Conservation (phyloP, 1,140 invertebrate species). For the Pseudomyrmex sp. region DNA sequence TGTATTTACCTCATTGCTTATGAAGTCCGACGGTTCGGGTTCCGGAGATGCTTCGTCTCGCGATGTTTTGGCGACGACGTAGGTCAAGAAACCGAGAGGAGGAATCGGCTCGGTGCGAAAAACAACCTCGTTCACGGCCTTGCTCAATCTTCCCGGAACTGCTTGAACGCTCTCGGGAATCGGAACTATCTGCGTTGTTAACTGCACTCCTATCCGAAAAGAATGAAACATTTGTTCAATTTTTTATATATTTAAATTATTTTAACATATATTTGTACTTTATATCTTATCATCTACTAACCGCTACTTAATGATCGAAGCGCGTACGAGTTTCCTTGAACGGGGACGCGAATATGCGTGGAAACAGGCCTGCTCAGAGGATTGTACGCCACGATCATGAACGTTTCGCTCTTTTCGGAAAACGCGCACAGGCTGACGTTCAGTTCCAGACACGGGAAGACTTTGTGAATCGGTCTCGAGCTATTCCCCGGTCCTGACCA, state of each 20-base stretch:
- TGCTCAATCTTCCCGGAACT: slow-evolving; percentile 88
- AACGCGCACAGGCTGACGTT: slow-evolving; percentile 89
- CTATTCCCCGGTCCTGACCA: background rate
- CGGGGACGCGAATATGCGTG: slow-evolving; percentile 90
- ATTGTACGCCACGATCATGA: slow-evolving; percentile 93
- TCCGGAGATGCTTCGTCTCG: background rate
- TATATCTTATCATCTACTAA: background rate
- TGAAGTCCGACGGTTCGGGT: slow-evolving; percentile 18
- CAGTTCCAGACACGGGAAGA: slow-evolving; percentile 87
- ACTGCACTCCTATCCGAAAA: slow-evolving; percentile 69
- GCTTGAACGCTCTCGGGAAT: slow-evolving; percentile 86
- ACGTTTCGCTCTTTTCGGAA: slow-evolving; percentile 88
- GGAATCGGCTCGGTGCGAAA: slow-evolving; percentile 88
- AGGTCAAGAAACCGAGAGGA: slow-evolving; percentile 88
- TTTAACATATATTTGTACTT: no score
- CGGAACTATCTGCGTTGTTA: slow-evolving; percentile 87
- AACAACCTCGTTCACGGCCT: slow-evolving; percentile 88
- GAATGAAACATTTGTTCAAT: slow-evolving; percentile 73
- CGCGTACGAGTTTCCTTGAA: slow-evolving; percentile 86
- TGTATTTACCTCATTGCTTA: slow-evolving; percentile 66
- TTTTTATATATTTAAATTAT: no score
- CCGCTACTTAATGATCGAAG: slow-evolving; percentile 79
- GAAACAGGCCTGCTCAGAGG: slow-evolving; percentile 89
- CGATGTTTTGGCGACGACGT: slow-evolving; percentile 83
- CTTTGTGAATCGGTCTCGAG: no score